Conservation (phyloP, 2,888 invertebrate genomes). For the Watsonalla binaria region DNA sequence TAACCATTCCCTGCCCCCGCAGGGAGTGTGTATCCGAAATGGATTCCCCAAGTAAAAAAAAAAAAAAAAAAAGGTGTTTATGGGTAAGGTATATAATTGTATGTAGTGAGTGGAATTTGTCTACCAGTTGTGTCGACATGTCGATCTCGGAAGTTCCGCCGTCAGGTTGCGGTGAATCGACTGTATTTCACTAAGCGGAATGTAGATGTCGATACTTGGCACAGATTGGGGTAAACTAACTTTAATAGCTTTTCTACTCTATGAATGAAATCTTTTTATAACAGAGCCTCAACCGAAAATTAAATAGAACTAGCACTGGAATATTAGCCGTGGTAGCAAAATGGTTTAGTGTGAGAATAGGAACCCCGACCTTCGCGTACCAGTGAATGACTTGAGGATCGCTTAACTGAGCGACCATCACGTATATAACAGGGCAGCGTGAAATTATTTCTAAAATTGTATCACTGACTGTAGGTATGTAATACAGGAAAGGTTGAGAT, state of each 20-base stretch:
- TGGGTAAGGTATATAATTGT: conserved; percentile 41
- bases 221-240: conserved; percentile 28
- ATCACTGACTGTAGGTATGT: conserved; percentile 15
- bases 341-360: no score
- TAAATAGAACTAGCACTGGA: not conserved
- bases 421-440: conserved; percentile 13
- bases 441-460: conserved; percentile 24
- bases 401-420: not conserved
- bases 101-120: conserved; percentile 26
- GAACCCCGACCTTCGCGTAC: no score
- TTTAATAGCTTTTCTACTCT: conserved; percentile 26
- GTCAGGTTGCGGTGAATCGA: conserved; percentile 52
- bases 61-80: no score
- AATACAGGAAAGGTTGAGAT: conserved; percentile 41
- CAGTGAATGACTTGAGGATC: no score
- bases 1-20: no score
- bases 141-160: conserved; percentile 48
- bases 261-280: no score
- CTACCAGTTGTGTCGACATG: conserved; percentile 55
- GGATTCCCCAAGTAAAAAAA: no score
- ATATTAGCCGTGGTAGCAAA: no score
- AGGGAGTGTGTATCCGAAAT: no score
- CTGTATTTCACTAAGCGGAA: conserved; percentile 44
- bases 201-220: conserved; percentile 39
- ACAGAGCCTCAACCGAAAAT: not conserved